Conservation (phyloP, 2,797 vertebrate genomes). For the Lophotriccus pileatus region DNA sequence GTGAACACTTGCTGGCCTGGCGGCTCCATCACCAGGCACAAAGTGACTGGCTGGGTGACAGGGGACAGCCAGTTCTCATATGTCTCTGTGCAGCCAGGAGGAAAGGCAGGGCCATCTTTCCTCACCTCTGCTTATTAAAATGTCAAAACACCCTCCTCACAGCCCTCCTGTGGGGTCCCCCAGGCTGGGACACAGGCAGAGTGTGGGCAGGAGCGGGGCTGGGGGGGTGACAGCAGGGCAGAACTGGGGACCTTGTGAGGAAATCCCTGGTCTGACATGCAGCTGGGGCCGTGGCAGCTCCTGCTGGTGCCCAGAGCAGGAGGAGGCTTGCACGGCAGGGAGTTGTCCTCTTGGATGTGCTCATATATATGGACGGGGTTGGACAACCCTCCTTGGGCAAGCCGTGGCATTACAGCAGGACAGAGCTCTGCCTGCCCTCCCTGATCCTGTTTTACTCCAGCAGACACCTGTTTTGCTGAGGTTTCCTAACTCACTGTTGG, state of each 20-base stretch:
- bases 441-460: background rate
- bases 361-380: background rate
- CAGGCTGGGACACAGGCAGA: background rate
- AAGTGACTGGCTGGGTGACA: background rate
- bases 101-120: background rate
- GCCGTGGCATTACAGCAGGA: background rate
- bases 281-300: background rate
- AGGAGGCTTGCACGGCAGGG: background rate
- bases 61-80: background rate
- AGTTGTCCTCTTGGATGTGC: background rate
- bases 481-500: background rate
- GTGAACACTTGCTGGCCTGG: background rate
- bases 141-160: background rate
- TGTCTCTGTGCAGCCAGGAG: background rate
- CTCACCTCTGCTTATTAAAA: background rate
- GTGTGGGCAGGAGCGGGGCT: background rate
- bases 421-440: background rate
- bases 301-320: background rate
- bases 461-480: background rate
- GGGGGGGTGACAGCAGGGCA: background rate
- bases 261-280: background rate
- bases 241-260: background rate
- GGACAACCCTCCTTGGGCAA: slow-evolving; percentile 5
- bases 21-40: background rate
- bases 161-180: background rate